Evolutionary conservation across 2,888 invertebrate genomes (phyloP), one percentile per base, ranked within the genome.

Genomic region (Drosophila flavopinicola): DNA sequence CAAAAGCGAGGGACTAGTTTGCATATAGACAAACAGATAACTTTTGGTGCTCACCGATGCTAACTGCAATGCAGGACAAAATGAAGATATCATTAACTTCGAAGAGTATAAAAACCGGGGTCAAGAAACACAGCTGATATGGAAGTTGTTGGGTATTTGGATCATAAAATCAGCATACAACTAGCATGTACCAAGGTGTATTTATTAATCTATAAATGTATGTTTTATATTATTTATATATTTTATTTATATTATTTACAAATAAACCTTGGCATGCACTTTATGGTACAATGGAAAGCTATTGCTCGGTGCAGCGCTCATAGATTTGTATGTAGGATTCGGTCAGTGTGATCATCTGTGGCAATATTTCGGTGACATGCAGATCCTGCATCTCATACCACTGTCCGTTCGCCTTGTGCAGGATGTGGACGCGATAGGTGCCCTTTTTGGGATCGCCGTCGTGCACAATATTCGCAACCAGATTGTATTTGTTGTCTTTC

Each of bases 331-430:
- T 98, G 90, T 99, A 99, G 3, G 99, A 98, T 92, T 99, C 99
- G 1, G 99, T 99, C 15, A 99, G 93, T 0, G 99, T 99, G 65
- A 99, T 99, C 99, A 99, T 99, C 92, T 99, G 99, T 3, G 99
- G 99, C 59, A 99, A 92, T 87, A 99, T 99, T 91, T 98, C 98
- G 6, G 96, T 98, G 0, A 99, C 99, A 89, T 99, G 99, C 53
- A 99, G 93, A 93, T 99, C 99, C 92, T 97, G 97, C 97, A 98
- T 93, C 94, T 97, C 91, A 93, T 96, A 95, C 96, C 96, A 96
- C 83, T 96, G 95, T 4, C 95, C 95, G 6, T 95, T 95, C 2
- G 95, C 95, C 90, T 95, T 95, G 88, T 99, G 99, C 39, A 98
- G 92, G 42, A 98, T 95, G 90, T 99, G 99, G 0, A 97, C 97